phyloP scores from a whole-genome alignment of 1,140 invertebrate species.

The Melanaphis sacchari region DNA sequence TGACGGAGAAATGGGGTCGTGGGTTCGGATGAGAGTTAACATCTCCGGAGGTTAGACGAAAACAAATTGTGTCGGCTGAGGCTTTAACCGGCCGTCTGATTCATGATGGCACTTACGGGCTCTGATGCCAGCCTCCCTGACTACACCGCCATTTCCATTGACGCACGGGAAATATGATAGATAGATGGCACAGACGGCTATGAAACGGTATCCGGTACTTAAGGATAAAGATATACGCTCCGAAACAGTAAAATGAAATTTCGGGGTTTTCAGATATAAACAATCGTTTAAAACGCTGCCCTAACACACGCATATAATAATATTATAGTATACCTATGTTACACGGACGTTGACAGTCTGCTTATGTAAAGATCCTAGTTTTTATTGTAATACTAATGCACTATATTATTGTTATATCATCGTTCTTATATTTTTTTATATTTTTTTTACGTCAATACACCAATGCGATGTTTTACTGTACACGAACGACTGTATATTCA shows the following conservation, averaged over 20 bases:
- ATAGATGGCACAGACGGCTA: neutral
- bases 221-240: slow-evolving; percentile 1
- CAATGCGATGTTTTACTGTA: too few species aligned
- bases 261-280: neutral
- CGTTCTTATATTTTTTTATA: neutral
- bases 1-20: neutral
- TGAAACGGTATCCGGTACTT: slow-evolving; percentile 28
- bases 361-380: neutral
- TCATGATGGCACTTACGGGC: slow-evolving; percentile 41
- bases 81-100: slow-evolving; percentile 37
- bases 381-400: neutral
- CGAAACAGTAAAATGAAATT: neutral
- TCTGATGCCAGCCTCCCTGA: neutral
- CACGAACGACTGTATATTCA: too few species aligned
- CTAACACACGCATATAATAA: neutral
- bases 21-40: neutral
- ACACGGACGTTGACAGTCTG: neutral
- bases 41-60: neutral
- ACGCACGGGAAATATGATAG: slow-evolving; percentile 35
- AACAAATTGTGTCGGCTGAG: slow-evolving; percentile 38
- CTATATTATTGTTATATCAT: neutral
- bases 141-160: neutral
- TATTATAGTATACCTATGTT: neutral
- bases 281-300: neutral
- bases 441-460: neutral